Percentiles rank a stretch among this genome's conserved stretches.
These are phyloP conservation scores for Callyntrura sp. DNA, from an alignment of 2,888 invertebrate genomes.

Conservation along the genomic window DNA sequence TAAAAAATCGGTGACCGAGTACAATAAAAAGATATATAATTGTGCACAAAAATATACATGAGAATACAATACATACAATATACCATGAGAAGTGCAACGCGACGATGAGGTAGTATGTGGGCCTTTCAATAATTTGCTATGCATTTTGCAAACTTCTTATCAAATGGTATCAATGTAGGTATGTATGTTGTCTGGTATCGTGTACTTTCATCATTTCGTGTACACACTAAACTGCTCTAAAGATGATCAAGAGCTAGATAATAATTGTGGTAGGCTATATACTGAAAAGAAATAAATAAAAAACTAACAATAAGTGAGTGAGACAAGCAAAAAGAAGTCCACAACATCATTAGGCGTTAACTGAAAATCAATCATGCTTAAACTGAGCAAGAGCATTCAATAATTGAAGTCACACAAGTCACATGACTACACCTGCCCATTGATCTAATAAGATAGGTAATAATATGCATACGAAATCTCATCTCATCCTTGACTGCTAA, in stretches of 20 bases:
- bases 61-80: background rate
- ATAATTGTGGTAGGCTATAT: background rate
- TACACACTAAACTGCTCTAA: too few relatives aligned
- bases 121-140: constrained; percentile 26
- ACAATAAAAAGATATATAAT: constrained; percentile 12
- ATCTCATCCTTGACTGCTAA: background rate
- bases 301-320: constrained; percentile 21
- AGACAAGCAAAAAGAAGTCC: background rate
- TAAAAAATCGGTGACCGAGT: constrained; percentile 61
- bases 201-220: background rate
- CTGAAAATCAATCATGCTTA: constrained; percentile 74
- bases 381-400: constrained; percentile 51
- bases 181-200: background rate
- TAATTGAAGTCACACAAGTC: constrained; percentile 10
- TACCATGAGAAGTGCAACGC: background rate
- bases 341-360: constrained; percentile 68
- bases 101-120: constrained; percentile 34
- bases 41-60: constrained; percentile 13
- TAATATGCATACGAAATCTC: background rate
- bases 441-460: too few relatives aligned
- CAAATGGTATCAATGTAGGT: background rate
- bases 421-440: background rate
- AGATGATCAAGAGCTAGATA: constrained; percentile 27
- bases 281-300: constrained; percentile 1
- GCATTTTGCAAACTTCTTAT: background rate